Evolutionary conservation across 1,140 invertebrate species (phyloP).

Genomic region (Coptotermes formosanus): DNA sequence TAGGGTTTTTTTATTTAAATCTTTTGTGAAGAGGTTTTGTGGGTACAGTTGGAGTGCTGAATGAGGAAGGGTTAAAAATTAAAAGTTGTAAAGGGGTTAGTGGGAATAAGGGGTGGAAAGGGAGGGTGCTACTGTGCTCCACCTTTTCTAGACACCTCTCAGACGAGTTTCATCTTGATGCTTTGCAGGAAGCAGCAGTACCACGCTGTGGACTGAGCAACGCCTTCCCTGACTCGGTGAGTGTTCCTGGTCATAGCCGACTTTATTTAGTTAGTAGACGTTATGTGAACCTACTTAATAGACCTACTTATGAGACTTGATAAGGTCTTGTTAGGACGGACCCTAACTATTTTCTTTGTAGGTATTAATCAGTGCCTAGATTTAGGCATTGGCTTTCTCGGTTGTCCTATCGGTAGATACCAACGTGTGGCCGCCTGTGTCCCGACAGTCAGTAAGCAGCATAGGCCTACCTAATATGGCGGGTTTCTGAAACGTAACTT

Average conservation of each 20-base stretch:
- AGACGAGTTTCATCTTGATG: conserved; percentile 11
- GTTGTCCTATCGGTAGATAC: too few relatives aligned
- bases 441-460: too few relatives aligned
- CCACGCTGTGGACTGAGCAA: background rate
- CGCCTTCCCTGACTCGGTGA: background rate
- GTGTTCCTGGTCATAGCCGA: background rate
- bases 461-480: too few relatives aligned
- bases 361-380: too few relatives aligned
- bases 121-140: conserved; percentile 3
- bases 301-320: too few relatives aligned
- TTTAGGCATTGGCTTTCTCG: too few relatives aligned
- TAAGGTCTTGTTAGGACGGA: too few relatives aligned
- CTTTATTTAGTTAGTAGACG: background rate
- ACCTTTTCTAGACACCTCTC: conserved; percentile 11
- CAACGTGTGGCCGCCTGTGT: too few relatives aligned
- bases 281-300: too few relatives aligned
- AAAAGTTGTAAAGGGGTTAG: conserved; percentile 8
- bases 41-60: background rate
- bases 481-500: too few relatives aligned
- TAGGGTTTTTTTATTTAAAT: conserved; percentile 12
- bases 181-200: background rate
- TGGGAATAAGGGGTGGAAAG: background rate
- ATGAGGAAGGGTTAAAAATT: conserved; percentile 6
- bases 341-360: too few relatives aligned
- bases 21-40: conserved; percentile 16